Evolutionary conservation across 2,113 vertebrate species (phyloP).

Genomic region (Prunella fulvescens): DNA sequence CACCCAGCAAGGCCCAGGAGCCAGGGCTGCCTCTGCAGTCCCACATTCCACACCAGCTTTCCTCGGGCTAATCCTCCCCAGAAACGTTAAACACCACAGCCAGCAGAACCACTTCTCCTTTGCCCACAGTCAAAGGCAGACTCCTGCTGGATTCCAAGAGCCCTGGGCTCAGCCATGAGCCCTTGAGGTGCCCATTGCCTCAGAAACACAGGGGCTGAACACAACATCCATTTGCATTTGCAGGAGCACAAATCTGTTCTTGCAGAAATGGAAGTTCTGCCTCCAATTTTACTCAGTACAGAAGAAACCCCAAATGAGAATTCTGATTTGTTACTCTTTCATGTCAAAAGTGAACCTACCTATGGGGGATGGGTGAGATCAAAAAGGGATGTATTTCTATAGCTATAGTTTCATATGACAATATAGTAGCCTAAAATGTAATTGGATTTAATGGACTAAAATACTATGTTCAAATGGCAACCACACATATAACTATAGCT

Average conservation of each 20-base stretch:
- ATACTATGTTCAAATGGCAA: background rate
- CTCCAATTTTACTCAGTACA: background rate
- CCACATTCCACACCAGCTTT: background rate
- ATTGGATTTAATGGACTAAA: background rate
- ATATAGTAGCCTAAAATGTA: background rate
- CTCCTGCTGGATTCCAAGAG: background rate
- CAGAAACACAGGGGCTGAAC: background rate
- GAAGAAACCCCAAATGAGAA: background rate
- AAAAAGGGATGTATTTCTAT: background rate
- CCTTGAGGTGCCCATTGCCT: accelerated
- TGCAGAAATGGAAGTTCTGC: background rate
- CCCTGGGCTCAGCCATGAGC: background rate
- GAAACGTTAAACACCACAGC: background rate
- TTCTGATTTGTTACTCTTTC: background rate
- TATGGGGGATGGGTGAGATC: background rate
- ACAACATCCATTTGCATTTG: accelerated
- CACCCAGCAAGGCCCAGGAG: background rate
- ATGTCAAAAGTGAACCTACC: background rate
- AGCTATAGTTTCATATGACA: background rate
- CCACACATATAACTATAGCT: background rate
- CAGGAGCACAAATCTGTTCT: background rate
- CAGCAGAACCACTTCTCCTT: background rate
- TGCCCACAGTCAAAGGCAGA: background rate
- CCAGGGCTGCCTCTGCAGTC: background rate
- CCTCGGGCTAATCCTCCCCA: background rate